phyloP scores from a whole-genome alignment of 2,888 invertebrate genomes.

The Loripinus fragilis region DNA sequence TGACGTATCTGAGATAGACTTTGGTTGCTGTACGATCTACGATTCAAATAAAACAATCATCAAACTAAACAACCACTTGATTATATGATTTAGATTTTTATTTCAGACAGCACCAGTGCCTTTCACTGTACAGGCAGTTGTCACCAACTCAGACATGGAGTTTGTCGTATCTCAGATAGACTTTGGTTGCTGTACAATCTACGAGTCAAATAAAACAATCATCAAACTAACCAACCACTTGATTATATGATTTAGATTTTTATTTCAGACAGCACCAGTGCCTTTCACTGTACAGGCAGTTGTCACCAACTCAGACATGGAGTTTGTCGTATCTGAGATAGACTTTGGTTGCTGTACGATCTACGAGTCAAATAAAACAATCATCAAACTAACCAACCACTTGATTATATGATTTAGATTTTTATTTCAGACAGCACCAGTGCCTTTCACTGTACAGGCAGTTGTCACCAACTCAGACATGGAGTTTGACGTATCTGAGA shows the following conservation, averaged over 20 bases:
- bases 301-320: conserved; percentile 82
- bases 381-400: conserved; percentile 80
- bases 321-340: conserved; percentile 77
- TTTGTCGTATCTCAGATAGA: conserved; percentile 79
- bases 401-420: too few relatives aligned
- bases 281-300: conserved; percentile 82
- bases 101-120: conserved; percentile 81
- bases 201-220: conserved; percentile 79
- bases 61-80: conserved; percentile 81
- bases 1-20: conserved; percentile 78
- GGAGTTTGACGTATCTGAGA: conserved; percentile 76
- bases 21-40: conserved; percentile 82
- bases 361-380: conserved; percentile 79
- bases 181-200: conserved; percentile 82
- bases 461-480: conserved; percentile 83
- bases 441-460: conserved; percentile 82
- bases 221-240: conserved; percentile 81
- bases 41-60: conserved; percentile 80
- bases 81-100: too few relatives aligned
- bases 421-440: conserved; percentile 78
- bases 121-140: conserved; percentile 82
- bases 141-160: conserved; percentile 82
- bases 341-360: conserved; percentile 83
- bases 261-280: conserved; percentile 80
- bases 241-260: too few relatives aligned